Evolutionary conservation across 92 coral and sea anemone genomes (phyloP).

Genomic region (Blastomussa wellsi): DNA sequence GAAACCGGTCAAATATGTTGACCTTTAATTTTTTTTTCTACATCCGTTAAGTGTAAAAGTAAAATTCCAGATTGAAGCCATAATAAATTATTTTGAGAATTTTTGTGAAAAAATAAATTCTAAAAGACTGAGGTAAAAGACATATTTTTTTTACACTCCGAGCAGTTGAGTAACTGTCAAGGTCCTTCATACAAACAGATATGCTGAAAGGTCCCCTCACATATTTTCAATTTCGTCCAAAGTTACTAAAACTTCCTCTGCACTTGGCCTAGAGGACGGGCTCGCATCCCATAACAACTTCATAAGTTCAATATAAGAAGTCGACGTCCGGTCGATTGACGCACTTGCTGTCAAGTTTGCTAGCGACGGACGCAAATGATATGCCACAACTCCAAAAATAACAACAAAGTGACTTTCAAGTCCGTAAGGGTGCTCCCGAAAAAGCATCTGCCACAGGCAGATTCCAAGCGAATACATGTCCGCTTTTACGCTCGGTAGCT

Average conservation of each 20-base stretch:
- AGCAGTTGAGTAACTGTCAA: neutral
- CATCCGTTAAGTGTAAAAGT: neutral
- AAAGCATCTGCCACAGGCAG: constrained; percentile 92
- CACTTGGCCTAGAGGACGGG: constrained; percentile 68
- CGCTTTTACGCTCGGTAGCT: constrained; percentile 76
- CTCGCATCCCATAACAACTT: constrained; percentile 81
- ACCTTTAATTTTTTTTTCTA: constrained; percentile 18
- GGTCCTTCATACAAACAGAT: neutral
- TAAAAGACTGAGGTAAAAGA: neutral
- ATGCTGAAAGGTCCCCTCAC: constrained; percentile 4
- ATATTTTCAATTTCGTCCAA: constrained; percentile 33
- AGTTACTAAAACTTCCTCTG: constrained; percentile 63
- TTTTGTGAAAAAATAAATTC: constrained; percentile 23
- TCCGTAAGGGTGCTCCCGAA: constrained; percentile 91
- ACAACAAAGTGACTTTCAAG: constrained; percentile 90
- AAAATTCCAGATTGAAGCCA: neutral
- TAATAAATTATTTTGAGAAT: neutral
- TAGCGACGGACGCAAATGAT: constrained; percentile 80
- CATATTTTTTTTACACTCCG: neutral
- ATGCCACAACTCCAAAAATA: constrained; percentile 93
- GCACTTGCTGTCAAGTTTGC: constrained; percentile 49
- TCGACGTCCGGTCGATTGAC: constrained; percentile 24
- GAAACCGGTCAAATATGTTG: constrained; percentile 36
- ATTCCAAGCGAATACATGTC: constrained; percentile 94
- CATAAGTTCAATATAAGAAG: constrained; percentile 70